Percentiles rank a stretch among this genome's conserved stretches.
These are phyloP conservation scores for Hypomesus transpacificus DNA, from an alignment of 2,113 vertebrate genomes.

Conservation along the genomic window DNA sequence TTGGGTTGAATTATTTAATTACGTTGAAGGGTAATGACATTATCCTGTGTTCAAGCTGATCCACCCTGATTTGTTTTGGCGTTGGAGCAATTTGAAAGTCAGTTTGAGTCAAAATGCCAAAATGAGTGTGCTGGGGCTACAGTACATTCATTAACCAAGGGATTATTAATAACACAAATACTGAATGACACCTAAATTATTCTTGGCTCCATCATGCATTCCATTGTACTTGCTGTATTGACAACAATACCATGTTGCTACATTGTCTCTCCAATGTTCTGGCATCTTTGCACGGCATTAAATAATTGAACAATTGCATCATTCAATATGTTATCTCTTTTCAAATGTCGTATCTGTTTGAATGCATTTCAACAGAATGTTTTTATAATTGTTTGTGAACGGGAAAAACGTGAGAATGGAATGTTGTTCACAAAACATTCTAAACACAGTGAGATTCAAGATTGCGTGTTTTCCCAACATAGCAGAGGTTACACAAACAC, in stretches of 20 bases:
- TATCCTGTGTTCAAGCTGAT: slow-evolving; percentile 21
- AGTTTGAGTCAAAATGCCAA: background rate
- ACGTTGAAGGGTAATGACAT: slow-evolving; percentile 27
- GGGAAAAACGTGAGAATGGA: background rate
- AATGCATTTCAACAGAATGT: background rate
- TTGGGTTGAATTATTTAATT: slow-evolving; percentile 20
- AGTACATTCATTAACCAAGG: background rate
- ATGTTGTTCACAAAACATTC: no score
- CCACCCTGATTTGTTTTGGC: slow-evolving; percentile 7
- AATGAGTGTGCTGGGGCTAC: background rate
- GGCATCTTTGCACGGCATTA: background rate
- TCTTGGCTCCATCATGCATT: background rate
- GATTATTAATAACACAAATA: no score
- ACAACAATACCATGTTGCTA: background rate
- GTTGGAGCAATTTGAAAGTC: background rate
- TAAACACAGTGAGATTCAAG: background rate
- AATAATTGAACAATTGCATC: background rate
- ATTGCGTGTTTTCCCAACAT: slow-evolving; percentile 2
- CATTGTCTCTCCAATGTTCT: background rate
- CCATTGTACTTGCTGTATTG: background rate
- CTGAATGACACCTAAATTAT: background rate
- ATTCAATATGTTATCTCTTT: slow-evolving; percentile 12
- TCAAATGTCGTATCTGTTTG: slow-evolving; percentile 4
- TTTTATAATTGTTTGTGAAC: background rate
- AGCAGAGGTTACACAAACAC: background rate